Conservation (phyloP, 1,140 invertebrate genomes). For the Sminthurides bifidus region DNA sequence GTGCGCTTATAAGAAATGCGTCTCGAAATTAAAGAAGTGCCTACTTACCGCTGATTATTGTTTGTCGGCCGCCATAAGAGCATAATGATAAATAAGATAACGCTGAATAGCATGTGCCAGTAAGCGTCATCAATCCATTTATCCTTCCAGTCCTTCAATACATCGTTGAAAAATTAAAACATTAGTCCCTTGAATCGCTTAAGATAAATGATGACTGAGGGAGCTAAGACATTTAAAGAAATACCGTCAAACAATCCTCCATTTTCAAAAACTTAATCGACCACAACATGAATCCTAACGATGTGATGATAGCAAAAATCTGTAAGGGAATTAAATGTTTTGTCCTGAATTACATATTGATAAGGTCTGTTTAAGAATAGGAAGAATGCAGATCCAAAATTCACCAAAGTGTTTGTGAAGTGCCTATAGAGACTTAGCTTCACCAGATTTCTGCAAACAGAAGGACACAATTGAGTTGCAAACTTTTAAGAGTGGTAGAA, state of each 20-base stretch:
- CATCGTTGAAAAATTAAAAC: background rate
- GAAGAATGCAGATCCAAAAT: background rate
- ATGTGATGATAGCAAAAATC: conserved; percentile 75
- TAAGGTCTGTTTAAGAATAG: no score
- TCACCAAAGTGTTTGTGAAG: conserved; percentile 73
- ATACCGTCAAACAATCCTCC: conserved; percentile 55
- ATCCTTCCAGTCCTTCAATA: conserved; percentile 68
- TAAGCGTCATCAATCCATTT: conserved; percentile 86
- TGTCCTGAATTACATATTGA: no score
- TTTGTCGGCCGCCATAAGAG: conserved; percentile 85
- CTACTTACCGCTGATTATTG: conserved; percentile 66
- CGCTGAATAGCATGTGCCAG: conserved; percentile 84
- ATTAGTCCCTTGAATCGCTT: background rate
- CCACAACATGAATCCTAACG: conserved; percentile 84
- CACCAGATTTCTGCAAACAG: conserved; percentile 58
- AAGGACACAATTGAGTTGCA: background rate
- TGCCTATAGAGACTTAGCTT: conserved; percentile 82
- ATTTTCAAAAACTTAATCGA: conserved; percentile 66
- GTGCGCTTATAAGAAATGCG: no score
- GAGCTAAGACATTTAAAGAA: conserved; percentile 32
- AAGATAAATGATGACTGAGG: background rate
- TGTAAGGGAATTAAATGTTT: background rate
- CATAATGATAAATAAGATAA: conserved; percentile 81
- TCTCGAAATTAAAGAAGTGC: no score
- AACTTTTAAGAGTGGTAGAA: background rate